Conservation (phyloP, 2,888 invertebrate species). For the Agriopis aurantiaria region DNA sequence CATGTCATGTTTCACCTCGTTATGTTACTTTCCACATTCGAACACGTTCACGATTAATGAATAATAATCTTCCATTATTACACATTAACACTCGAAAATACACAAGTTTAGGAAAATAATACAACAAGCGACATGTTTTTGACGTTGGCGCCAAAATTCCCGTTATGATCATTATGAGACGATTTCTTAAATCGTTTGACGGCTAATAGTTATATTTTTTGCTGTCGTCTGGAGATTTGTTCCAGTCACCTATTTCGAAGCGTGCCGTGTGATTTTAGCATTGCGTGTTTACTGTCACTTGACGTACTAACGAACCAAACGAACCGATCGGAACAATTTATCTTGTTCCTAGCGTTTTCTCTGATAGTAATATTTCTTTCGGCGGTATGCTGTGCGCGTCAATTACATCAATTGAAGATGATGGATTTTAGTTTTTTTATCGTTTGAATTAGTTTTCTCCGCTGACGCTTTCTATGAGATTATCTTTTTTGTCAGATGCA, state of each 20-base stretch:
- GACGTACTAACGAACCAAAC: slow-evolving; percentile 41
- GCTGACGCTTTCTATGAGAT: slow-evolving; percentile 47
- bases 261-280: slow-evolving; percentile 54
- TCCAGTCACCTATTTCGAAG: slow-evolving; percentile 61
- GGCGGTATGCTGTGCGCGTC: slow-evolving; percentile 47
- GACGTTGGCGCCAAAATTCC: no score
- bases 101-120: no score
- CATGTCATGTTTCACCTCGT: no score
- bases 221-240: slow-evolving; percentile 40
- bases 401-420: slow-evolving; percentile 51
- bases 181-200: slow-evolving; percentile 1
- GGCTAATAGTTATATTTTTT: slow-evolving; percentile 16
- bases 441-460: slow-evolving; percentile 45
- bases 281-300: slow-evolving; percentile 61
- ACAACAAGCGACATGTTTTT: background rate
- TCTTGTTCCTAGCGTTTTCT: slow-evolving; percentile 56
- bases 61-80: background rate
- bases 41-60: no score
- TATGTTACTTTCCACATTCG: no score
- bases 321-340: slow-evolving; percentile 57
- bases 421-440: slow-evolving; percentile 51
- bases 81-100: no score
- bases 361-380: slow-evolving; percentile 51
- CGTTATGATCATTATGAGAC: background rate
- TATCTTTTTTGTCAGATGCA: slow-evolving; percentile 25